Conservation (phyloP, 2,797 vertebrate genomes). For the Poecile montanus region DNA sequence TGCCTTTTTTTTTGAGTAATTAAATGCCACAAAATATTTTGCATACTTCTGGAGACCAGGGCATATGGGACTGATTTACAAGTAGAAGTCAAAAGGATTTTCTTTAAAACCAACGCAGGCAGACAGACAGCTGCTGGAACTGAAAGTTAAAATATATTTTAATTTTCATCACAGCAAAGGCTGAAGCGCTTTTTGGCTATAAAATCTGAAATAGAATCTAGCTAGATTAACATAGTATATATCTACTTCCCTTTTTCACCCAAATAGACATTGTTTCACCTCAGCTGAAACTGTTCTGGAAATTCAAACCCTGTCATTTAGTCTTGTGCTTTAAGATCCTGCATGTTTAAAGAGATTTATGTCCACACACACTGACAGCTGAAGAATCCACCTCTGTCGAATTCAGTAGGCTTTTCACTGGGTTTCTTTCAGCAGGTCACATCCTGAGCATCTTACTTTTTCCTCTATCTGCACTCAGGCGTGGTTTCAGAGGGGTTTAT, state of each 20-base stretch:
- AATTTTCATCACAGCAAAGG: background rate
- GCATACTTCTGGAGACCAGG: background rate
- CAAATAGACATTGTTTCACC: background rate
- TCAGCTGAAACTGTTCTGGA: background rate
- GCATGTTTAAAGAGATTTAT: background rate
- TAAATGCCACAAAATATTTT: constrained; percentile 16
- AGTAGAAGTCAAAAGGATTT: background rate
- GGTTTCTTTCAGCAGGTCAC: background rate
- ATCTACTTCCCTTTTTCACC: background rate
- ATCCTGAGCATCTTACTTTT: constrained; percentile 35
- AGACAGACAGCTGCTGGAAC: background rate
- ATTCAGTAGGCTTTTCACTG: background rate
- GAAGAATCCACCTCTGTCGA: background rate
- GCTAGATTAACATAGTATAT: background rate
- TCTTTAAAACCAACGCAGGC: background rate
- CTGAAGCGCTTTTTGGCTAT: background rate
- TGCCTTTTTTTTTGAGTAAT: background rate
- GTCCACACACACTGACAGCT: background rate
- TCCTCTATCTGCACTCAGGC: background rate
- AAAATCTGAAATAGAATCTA: background rate
- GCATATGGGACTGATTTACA: background rate
- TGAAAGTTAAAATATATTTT: background rate
- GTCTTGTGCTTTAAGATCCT: background rate
- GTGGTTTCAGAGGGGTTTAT: background rate
- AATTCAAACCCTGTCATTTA: background rate